Base-by-base conservation (phyloP, 2,888 invertebrate genomes). In the Prostheceraeus crozeri region DNA sequence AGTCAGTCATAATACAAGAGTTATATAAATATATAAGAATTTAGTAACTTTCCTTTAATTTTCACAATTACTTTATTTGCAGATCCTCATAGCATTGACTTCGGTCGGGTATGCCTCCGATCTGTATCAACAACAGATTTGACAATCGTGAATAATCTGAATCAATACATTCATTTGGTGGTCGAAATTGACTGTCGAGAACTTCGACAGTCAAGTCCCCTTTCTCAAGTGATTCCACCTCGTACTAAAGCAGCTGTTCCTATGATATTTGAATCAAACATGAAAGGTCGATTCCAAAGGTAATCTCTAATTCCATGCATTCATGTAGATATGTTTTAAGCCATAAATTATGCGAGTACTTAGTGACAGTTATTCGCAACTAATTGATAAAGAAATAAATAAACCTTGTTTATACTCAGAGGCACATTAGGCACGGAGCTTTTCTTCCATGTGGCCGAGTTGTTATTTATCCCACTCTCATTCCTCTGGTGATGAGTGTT, bases 111-210 rank as follows among this genome's bases (percentile, higher is more conserved):
- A 4, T 74, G 75, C 65, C 64, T 72, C 27, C 65, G 72, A 45
- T 76, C 76, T 2, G 65, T 70, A n/a, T 68, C 68, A 35, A 71
- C 70, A 27, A 69, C 68, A 52, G 67, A 74, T 28, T 64, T 76
- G 35, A 70, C 68, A 64, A 72, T 76, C 33, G 63, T 75, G 57
- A 76, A 76, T 66, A 76, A 74, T 61, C 68, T 76, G n/a, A 65
- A 72, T 53, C 70, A 70, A 52, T 66, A 68, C 65, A 71, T 76
- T 16, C 71, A 73, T 35, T 67, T 76, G 2, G 70, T 70, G 40
- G 71, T 74, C n/a, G 69, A 70, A 73, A 69, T 75, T 68, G 75
- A 75, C 62, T 75, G 75, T 59, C 64, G 69, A 10, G 75, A 76
- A 61, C 64, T 76, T 31, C 66, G 73, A 27, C 74, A 75, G 64